phyloP scores from a whole-genome alignment of 2,113 vertebrate genomes.

The Acrocephalus arundinaceus region DNA sequence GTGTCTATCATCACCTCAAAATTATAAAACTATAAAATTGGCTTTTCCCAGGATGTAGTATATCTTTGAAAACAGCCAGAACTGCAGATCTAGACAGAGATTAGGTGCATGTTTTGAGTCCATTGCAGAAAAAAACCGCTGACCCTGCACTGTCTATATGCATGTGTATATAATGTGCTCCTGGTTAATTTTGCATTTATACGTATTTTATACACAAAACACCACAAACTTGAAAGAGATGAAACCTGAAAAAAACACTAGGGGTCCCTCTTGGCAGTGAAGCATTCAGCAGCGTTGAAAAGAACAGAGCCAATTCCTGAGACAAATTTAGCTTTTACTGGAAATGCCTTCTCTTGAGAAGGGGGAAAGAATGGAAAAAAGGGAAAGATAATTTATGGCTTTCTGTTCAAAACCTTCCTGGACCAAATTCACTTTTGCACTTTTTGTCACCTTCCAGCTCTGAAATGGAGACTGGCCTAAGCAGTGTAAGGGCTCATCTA shows the following conservation, averaged over 20 bases:
- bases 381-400: constrained; percentile 28
- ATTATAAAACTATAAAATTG: background rate
- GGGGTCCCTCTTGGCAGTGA: constrained; percentile 33
- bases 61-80: background rate
- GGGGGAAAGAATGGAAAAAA: background rate
- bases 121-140: background rate
- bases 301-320: constrained; percentile 24
- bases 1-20: background rate
- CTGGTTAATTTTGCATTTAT: background rate
- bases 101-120: background rate
- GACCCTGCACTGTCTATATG: background rate
- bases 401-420: constrained; percentile 31
- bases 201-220: background rate
- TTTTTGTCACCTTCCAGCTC: constrained; percentile 62
- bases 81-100: background rate
- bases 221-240: background rate
- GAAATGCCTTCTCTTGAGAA: constrained; percentile 34
- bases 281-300: background rate
- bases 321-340: constrained; percentile 64
- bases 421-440: constrained; percentile 38
- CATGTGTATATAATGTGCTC: background rate
- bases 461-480: constrained; percentile 3
- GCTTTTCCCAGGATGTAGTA: background rate
- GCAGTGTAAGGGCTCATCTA: background rate
- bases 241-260: constrained; percentile 20